Evolutionary conservation across 1,140 invertebrate genomes (phyloP).

Genomic region (Coenobita brevimanus): DNA sequence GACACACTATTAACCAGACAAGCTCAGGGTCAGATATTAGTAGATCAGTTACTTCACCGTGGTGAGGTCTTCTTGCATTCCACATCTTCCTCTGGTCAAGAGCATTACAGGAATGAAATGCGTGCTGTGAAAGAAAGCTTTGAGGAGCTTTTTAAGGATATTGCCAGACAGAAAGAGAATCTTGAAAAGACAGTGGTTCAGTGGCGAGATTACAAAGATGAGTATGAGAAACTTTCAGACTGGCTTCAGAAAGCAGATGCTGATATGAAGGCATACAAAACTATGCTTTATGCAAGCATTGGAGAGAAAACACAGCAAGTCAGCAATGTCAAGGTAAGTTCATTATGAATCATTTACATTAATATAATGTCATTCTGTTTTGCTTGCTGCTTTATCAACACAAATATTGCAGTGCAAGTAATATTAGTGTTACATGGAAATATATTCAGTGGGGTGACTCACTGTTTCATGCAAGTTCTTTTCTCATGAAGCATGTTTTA

Average conservation of each 20-base stretch:
- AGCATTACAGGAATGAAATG: slow-evolving; percentile 88
- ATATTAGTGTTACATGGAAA: too few relatives aligned
- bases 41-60: slow-evolving; percentile 89
- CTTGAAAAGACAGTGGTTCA: slow-evolving; percentile 86
- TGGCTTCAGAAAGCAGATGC: slow-evolving; percentile 96
- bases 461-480: too few relatives aligned
- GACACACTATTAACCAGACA: slow-evolving; percentile 91
- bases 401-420: too few relatives aligned
- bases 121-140: slow-evolving; percentile 88
- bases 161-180: slow-evolving; percentile 88
- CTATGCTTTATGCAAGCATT: slow-evolving; percentile 85
- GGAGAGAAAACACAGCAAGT: slow-evolving; percentile 91
- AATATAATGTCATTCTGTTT: too few relatives aligned
- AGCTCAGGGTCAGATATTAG: slow-evolving; percentile 89
- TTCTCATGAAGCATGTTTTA: too few relatives aligned
- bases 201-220: slow-evolving; percentile 93
- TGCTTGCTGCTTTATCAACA: too few relatives aligned
- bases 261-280: slow-evolving; percentile 91
- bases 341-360: too few relatives aligned
- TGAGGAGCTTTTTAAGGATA: slow-evolving; percentile 88
- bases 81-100: slow-evolving; percentile 85
- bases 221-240: slow-evolving; percentile 91
- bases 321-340: slow-evolving; percentile 70
- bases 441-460: too few relatives aligned
- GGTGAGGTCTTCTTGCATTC: slow-evolving; percentile 89